Evolutionary conservation across 2,888 invertebrate genomes (phyloP).

Genomic region (Tipula confusa): DNA sequence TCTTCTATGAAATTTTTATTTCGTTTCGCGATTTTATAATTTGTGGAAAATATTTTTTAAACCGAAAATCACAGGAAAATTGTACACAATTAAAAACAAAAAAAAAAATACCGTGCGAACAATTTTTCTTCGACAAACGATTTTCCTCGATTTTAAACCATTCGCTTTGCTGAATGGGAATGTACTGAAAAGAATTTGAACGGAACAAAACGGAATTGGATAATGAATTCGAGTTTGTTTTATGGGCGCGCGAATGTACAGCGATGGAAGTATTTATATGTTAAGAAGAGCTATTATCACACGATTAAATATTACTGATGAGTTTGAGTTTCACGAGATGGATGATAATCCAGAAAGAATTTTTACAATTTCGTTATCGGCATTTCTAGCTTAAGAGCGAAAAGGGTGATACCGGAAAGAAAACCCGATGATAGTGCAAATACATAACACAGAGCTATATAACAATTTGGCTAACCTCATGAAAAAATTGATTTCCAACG

Average conservation of each 20-base stretch:
- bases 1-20: too few species aligned
- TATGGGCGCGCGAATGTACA: neutral
- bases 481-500: too few species aligned
- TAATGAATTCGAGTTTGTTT: neutral
- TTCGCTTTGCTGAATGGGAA: conserved; percentile 12
- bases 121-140: neutral
- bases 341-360: too few species aligned
- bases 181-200: neutral
- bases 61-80: neutral
- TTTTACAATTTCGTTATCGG: too few species aligned
- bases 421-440: too few species aligned
- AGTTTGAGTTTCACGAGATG: too few species aligned
- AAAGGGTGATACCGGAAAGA: too few species aligned
- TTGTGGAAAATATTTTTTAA: neutral
- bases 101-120: neutral
- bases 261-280: neutral
- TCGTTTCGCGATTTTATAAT: neutral
- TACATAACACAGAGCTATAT: too few species aligned
- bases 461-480: too few species aligned
- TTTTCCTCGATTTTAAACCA: neutral
- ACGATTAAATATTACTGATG: too few species aligned
- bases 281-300: neutral
- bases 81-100: neutral
- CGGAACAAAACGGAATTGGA: neutral
- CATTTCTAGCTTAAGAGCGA: too few species aligned